Base-by-base conservation (phyloP, 2,797 vertebrate genomes). In the Buceros bicornis region DNA sequence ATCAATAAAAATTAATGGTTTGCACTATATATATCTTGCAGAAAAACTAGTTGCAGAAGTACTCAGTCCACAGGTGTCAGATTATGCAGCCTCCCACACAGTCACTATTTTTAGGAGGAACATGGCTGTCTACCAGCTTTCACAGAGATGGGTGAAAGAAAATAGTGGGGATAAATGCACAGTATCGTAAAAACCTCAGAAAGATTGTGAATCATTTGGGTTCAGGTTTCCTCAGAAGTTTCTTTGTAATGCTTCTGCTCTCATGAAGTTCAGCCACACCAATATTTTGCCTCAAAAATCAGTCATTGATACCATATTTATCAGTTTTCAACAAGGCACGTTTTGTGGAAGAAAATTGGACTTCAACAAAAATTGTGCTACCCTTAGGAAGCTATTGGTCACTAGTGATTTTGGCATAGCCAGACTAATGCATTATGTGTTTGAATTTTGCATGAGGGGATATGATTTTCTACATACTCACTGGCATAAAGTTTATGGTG, bases 91-190 rank as follows among this genome's bases (percentile, higher is more conserved):
- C 77, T 96, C 92, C 81, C 60, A 90, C 92, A 37, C 3, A 83
- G 40, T 14, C 37, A 31, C 61, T 95, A 40, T 80, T 95, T 95
- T 93, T 95, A 88, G 90, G 57, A 66, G 54, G 54, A 93, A 72
- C 2, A 1, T 83, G 65, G 35, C 31, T 91, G 26, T 88, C 89
- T 92, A 77, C 61, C 67, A 76, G 5, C 12, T 80, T 65, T 72
- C 3, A 2, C 24, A 50, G 76, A 56, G 35, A 61, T 10, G 74
- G 13, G 45, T 47, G 54, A 26, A 33, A 92, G 69, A 93, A 69
- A 88, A 86, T 61, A 81, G 11, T 26, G 26, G 58, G 57, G 43
- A 87, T 76, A 93, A 92, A 81, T 26, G 50, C 61, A 31, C 19
- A 57, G 47, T 67, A 43, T 45, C 48, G 47, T 74, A 47, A 71